Conservation (phyloP, 1,140 invertebrate species). For the Scaptomyza montana region DNA sequence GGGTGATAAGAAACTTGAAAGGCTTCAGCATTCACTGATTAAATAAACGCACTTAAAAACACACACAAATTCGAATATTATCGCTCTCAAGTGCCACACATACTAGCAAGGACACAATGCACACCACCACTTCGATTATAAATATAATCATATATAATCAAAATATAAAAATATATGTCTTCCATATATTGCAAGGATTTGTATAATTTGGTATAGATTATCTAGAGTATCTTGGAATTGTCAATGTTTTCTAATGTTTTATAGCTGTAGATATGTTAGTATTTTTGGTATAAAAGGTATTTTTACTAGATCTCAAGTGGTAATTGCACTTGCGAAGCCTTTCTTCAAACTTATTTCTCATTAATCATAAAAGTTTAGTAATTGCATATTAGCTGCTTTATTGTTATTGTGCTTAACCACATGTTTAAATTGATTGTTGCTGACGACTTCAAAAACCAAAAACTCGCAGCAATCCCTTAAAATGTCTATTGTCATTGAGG, state of each 20-base stretch:
- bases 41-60: constrained; percentile 4
- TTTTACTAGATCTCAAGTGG: constrained; percentile 21
- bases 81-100: constrained; percentile 7
- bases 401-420: too few species aligned
- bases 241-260: too few species aligned
- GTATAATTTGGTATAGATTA: too few species aligned
- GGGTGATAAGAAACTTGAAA: constrained; percentile 11
- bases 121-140: neutral
- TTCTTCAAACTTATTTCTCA: neutral
- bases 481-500: too few species aligned
- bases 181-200: too few species aligned
- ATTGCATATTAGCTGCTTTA: neutral
- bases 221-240: too few species aligned
- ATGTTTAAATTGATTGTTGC: too few species aligned
- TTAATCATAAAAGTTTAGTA: constrained; percentile 8
- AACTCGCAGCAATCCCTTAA: too few species aligned
- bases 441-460: too few species aligned
- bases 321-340: constrained; percentile 2
- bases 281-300: neutral
- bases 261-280: neutral
- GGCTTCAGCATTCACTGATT: neutral
- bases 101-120: neutral
- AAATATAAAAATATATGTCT: too few species aligned
- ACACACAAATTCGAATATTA: constrained; percentile 20
- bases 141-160: too few species aligned